Evolutionary conservation across 2,113 vertebrate genomes (phyloP).

Genomic region (Edolisoma coerulescens): DNA sequence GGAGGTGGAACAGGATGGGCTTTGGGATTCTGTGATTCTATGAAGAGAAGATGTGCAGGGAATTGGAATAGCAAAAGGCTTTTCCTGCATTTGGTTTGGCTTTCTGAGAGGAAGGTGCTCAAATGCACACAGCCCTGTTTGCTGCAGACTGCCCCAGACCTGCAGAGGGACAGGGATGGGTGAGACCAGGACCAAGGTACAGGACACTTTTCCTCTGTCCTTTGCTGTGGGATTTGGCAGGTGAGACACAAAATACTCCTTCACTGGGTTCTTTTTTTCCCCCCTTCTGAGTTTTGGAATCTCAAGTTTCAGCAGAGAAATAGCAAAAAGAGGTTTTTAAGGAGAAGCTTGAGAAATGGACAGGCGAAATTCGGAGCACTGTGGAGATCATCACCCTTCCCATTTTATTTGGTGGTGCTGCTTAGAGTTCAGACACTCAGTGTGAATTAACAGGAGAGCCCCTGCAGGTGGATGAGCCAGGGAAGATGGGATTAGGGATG

Average conservation of each 20-base stretch:
- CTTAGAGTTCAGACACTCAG: not conserved
- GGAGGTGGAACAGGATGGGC: not conserved
- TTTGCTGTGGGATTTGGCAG: not conserved
- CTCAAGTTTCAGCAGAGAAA: not conserved
- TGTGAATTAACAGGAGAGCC: not conserved
- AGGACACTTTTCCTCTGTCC: not conserved
- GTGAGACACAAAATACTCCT: not conserved
- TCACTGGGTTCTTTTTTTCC: not conserved
- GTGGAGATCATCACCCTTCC: not conserved
- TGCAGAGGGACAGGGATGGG: too few relatives aligned
- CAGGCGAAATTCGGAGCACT: not conserved
- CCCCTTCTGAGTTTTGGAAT: not conserved
- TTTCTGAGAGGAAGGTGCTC: not conserved
- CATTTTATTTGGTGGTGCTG: not conserved
- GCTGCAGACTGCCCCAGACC: not conserved
- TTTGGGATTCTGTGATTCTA: not conserved
- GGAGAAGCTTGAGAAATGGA: not conserved
- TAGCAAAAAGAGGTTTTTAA: not conserved
- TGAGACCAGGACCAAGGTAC: not conserved
- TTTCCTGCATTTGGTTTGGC: not conserved
- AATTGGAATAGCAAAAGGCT: not conserved
- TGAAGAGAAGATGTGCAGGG: not conserved
- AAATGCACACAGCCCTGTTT: not conserved
- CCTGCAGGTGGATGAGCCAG: not conserved
- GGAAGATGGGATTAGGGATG: not conserved